Conservation (phyloP, 2,113 vertebrate species). For the Catharus minimus region DNA sequence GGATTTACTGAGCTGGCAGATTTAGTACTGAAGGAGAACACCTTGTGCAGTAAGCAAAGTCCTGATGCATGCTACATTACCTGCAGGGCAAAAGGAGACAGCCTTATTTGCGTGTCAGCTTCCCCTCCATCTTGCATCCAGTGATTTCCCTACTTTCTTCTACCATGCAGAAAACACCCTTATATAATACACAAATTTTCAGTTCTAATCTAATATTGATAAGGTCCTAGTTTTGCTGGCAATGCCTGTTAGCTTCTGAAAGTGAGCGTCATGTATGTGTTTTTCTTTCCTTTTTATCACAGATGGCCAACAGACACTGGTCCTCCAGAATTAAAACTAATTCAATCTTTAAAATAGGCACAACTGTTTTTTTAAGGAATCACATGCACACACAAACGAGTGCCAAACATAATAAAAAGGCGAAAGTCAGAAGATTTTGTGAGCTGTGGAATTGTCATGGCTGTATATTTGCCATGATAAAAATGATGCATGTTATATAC, state of each 20-base stretch:
- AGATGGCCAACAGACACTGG: background rate
- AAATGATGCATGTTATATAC: background rate
- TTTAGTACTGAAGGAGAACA: slow-evolving; percentile 41
- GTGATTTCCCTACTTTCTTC: background rate
- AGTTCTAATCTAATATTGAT: background rate
- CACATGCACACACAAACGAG: background rate
- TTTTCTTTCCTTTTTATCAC: background rate
- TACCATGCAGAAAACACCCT: background rate
- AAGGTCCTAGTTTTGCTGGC: background rate
- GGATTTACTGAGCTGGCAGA: slow-evolving; percentile 72
- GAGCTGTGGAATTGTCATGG: background rate
- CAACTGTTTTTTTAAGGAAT: background rate
- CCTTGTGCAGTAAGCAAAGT: background rate
- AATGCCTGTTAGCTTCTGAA: background rate
- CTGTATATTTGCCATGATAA: background rate
- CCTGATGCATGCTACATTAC: background rate
- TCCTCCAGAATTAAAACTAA: background rate
- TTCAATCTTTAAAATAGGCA: background rate
- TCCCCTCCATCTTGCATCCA: background rate
- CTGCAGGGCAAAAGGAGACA: background rate
- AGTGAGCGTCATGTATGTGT: background rate
- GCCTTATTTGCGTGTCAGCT: background rate
- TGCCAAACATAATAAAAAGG: background rate
- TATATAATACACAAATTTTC: background rate
- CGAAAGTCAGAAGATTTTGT: background rate